These are phyloP conservation scores for Platerodrilus igneus DNA, from an alignment of 2,888 invertebrate species.

Conservation along the genomic window DNA sequence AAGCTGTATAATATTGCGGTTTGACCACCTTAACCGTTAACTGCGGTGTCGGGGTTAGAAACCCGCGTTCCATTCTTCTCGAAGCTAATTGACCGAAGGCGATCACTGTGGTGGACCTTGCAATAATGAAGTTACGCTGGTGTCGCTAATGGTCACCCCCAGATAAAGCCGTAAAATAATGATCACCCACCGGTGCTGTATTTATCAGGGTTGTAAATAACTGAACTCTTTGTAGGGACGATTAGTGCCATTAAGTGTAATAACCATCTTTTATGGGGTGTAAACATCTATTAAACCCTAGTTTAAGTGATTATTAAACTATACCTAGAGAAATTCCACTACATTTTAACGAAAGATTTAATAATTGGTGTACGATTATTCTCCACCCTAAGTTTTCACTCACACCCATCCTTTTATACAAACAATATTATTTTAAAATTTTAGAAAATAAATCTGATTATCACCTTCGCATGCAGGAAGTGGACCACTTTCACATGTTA, in stretches of 20 bases:
- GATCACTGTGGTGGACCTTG: conserved; percentile 34
- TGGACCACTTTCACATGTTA: too few relatives aligned
- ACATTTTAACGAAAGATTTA: too few relatives aligned
- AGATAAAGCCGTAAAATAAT: conserved; percentile 38
- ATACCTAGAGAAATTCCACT: too few relatives aligned
- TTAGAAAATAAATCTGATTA: too few relatives aligned
- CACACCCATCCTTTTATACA: too few relatives aligned
- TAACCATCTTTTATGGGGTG: conserved; percentile 43
- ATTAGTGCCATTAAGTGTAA: conserved; percentile 41
- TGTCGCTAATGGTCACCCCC: conserved; percentile 31
- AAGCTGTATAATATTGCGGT: conserved; percentile 29
- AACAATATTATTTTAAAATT: too few relatives aligned
- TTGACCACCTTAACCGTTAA: conserved; percentile 28
- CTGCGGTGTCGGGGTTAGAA: conserved; percentile 18
- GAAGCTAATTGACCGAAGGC: conserved; percentile 57
- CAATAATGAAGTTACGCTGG: conserved; percentile 41
- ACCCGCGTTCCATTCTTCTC: conserved; percentile 49
- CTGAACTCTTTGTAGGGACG: conserved; percentile 38
- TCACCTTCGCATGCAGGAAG: too few relatives aligned
- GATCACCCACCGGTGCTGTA: conserved; percentile 36
- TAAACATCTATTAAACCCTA: too few relatives aligned
- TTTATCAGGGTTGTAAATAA: conserved; percentile 37
- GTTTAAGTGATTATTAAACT: too few relatives aligned
- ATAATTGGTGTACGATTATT: too few relatives aligned
- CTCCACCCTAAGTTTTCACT: too few relatives aligned